Conservation (phyloP, 2,113 vertebrate species). For the Dissostichus mawsoni region DNA sequence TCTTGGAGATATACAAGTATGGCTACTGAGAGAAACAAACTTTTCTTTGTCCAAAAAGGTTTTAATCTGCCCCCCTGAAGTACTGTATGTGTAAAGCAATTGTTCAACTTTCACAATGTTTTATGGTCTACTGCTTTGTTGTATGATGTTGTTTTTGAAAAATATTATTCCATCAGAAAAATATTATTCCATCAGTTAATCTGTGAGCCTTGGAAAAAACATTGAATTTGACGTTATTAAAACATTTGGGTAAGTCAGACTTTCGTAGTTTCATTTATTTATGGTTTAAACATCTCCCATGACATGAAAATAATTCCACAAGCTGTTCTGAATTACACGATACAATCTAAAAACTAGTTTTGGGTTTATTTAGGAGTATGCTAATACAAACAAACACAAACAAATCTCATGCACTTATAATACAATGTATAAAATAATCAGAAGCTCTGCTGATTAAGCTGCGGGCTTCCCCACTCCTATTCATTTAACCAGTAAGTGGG, state of each 20-base stretch:
- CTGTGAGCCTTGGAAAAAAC: neutral
- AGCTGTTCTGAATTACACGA: neutral
- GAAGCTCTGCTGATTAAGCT: slow-evolving; percentile 26
- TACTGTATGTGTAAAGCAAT: neutral
- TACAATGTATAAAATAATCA: slow-evolving; percentile 18
- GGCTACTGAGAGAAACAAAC: neutral
- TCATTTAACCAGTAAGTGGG: slow-evolving; percentile 64
- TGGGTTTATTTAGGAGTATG: neutral
- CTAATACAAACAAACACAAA: neutral
- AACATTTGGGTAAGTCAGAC: neutral
- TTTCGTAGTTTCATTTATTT: neutral
- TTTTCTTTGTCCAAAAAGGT: slow-evolving; percentile 26
- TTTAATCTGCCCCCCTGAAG: slow-evolving; percentile 25
- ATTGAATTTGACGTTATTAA: neutral
- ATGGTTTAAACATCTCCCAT: neutral
- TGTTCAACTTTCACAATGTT: neutral
- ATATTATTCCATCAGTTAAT: neutral
- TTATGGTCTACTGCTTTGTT: neutral
- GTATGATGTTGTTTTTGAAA: neutral
- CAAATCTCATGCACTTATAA: slow-evolving; percentile 8
- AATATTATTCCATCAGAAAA: neutral
- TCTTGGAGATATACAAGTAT: neutral
- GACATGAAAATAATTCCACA: neutral
- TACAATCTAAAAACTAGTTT: neutral
- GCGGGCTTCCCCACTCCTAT: slow-evolving; percentile 28